Percentiles rank a stretch among this genome's conserved stretches.
phyloP scores from a whole-genome alignment of 2,113 vertebrate genomes.

The Ciconia maguari region DNA sequence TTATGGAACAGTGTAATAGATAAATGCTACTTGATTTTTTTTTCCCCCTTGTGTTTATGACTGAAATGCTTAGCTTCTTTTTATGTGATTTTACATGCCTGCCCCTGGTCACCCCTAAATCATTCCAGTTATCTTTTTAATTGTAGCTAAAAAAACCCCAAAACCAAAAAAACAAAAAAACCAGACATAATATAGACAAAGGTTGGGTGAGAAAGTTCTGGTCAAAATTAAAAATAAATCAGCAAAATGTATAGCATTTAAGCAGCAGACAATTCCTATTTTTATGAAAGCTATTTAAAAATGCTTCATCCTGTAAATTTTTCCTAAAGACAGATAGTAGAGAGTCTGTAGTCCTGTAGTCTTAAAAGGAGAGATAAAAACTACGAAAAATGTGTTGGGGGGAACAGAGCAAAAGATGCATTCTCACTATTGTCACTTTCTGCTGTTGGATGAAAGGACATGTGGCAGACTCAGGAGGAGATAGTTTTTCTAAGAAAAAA shows the following conservation, averaged over 20 bases:
- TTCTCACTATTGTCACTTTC: not conserved
- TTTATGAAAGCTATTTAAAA: not conserved
- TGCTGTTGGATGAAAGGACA: not conserved
- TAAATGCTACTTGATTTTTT: not conserved
- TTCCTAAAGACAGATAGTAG: not conserved
- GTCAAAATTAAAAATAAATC: not conserved
- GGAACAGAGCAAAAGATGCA: not conserved
- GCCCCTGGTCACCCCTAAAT: not conserved
- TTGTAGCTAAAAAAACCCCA: not conserved
- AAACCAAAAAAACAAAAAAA: not conserved
- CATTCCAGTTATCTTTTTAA: not conserved
- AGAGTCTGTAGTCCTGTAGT: not conserved
- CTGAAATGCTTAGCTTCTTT: not conserved
- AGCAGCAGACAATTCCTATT: not conserved
- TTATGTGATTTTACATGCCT: not conserved
- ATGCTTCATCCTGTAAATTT: not conserved
- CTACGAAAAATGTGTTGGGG: not conserved
- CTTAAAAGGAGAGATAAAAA: not conserved
- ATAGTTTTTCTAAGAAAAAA: constrained; percentile 10
- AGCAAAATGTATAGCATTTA: not conserved
- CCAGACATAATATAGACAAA: not conserved
- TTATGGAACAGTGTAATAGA: not conserved
- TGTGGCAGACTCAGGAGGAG: not conserved
- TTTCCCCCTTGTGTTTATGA: not conserved
- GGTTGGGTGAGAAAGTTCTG: not conserved